These are phyloP conservation scores for Eristalis tenax DNA, from an alignment of 2,888 invertebrate genomes.

Conservation along the genomic window DNA sequence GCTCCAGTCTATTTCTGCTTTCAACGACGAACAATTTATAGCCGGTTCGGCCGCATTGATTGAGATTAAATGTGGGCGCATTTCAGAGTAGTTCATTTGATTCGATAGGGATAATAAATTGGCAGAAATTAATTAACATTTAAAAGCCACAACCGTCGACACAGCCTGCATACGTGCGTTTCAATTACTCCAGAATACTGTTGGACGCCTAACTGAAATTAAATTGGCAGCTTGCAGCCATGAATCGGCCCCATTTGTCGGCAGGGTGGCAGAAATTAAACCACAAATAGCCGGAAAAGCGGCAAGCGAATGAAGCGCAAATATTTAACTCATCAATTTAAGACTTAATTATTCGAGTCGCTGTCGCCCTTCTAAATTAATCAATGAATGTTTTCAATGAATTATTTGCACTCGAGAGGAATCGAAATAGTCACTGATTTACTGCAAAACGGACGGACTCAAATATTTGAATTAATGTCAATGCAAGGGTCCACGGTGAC, in stretches of 20 bases:
- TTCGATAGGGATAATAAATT: background rate
- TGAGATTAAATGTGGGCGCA: background rate
- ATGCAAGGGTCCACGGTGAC: too few species aligned
- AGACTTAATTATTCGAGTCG: background rate
- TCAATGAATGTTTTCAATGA: too few species aligned
- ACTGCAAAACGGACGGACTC: too few species aligned
- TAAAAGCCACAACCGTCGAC: background rate
- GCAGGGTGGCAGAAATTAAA: background rate
- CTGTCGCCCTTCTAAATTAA: too few species aligned
- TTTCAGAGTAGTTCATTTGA: background rate
- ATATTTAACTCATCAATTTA: background rate
- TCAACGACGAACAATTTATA: background rate
- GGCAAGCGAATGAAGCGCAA: background rate
- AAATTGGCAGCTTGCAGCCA: background rate
- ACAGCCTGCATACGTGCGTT: background rate
- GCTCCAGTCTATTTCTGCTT: too few species aligned
- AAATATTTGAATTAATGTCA: too few species aligned
- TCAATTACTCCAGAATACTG: background rate
- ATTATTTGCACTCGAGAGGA: too few species aligned
- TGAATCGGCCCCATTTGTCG: background rate
- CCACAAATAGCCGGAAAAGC: background rate
- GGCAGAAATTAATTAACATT: background rate
- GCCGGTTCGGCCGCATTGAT: background rate
- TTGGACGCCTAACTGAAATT: background rate
- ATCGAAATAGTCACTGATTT: too few species aligned